A percentile compares a stretch with the other conserved stretches of the same genome.
Evolutionary conservation across 2,113 vertebrate species (phyloP).

Genomic region (Sterrhoptilus dennistouni): DNA sequence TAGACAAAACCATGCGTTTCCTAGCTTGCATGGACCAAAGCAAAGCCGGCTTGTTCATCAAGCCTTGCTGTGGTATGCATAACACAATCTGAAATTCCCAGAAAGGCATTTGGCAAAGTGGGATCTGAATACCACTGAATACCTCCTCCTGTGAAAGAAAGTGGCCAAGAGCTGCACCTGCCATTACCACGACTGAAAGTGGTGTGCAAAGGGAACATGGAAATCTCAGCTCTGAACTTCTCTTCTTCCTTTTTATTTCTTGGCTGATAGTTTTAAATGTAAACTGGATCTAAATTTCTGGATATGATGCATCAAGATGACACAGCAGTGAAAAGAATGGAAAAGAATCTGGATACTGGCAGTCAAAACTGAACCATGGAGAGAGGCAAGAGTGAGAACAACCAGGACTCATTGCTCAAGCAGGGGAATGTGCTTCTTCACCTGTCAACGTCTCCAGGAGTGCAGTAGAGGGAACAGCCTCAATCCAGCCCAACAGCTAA

Average conservation of each 20-base stretch:
- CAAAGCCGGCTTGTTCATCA: background rate
- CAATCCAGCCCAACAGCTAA: background rate
- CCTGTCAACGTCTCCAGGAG: background rate
- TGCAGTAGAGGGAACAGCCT: accelerated
- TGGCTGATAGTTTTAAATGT: background rate
- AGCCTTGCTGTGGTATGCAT: background rate
- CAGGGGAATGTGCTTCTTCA: background rate
- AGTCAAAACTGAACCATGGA: background rate
- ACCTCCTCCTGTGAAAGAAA: background rate
- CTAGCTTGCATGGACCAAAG: background rate
- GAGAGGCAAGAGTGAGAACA: background rate
- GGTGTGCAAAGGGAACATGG: background rate
- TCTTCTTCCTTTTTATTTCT: background rate
- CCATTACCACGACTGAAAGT: background rate
- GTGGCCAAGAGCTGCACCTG: conserved; percentile 2
- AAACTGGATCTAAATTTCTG: background rate
- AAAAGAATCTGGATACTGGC: background rate
- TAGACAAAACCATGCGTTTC: background rate
- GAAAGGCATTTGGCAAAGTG: background rate
- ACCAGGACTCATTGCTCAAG: background rate
- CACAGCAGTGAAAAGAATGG: background rate
- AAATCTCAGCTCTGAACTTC: background rate
- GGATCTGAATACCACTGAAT: background rate
- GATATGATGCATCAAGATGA: background rate
- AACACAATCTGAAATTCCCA: conserved; percentile 9